These are phyloP conservation scores for Pseudomyrmex pallidus DNA, from an alignment of 1,140 invertebrate species.

Conservation along the genomic window DNA sequence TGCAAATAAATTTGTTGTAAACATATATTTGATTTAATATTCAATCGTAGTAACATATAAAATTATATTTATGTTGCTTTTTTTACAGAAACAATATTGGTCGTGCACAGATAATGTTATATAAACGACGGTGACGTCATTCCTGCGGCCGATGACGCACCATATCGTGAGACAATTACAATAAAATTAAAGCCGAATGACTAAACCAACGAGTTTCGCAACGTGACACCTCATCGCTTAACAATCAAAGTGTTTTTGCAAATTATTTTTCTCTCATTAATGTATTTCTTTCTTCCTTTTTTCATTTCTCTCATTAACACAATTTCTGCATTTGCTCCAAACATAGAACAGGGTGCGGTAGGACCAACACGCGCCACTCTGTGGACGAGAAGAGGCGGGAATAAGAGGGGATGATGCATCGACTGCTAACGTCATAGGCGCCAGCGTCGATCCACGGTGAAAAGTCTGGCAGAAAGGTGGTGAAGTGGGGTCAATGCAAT, in stretches of 20 bases:
- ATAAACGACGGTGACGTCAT: constrained; percentile 22
- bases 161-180: neutral
- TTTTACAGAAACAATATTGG: neutral
- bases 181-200: neutral
- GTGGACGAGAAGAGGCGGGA: neutral
- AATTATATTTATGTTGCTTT: neutral
- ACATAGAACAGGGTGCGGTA: neutral
- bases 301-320: neutral
- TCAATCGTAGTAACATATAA: neutral
- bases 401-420: constrained; percentile 19
- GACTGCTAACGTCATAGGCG: constrained; percentile 43
- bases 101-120: neutral
- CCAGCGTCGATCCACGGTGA: constrained; percentile 38
- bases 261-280: neutral
- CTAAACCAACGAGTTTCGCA: neutral
- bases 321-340: neutral
- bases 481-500: constrained; percentile 3
- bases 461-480: constrained; percentile 15
- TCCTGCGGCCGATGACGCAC: constrained; percentile 8
- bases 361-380: neutral
- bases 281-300: neutral
- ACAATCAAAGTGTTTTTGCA: neutral
- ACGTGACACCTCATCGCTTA: neutral
- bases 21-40: neutral
- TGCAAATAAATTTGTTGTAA: constrained; percentile 43